A percentile compares a stretch with the other conserved stretches of the same genome.
Evolutionary conservation across 2,888 invertebrate genomes (phyloP).

Genomic region (Molorchus minor): DNA sequence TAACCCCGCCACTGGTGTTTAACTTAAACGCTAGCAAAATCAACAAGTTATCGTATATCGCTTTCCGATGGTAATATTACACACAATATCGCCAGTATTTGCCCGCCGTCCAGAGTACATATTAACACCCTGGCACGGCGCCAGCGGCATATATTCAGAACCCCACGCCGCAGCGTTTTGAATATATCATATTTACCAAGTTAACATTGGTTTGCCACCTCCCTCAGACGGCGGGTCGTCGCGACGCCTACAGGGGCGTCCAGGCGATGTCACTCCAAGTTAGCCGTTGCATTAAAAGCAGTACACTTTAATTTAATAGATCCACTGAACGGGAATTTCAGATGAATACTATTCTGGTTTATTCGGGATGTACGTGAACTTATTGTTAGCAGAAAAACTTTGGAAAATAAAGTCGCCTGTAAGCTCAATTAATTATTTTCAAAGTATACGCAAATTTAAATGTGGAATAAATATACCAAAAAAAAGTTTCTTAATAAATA

Average conservation of each 20-base stretch:
- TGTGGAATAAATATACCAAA: no score
- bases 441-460: no score
- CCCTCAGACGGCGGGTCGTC: conserved; percentile 36
- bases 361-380: no score
- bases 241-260: conserved; percentile 43
- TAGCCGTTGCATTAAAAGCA: conserved; percentile 49
- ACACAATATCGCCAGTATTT: conserved; percentile 1
- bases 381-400: no score
- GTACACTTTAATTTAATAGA: conserved; percentile 54
- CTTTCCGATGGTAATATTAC: conserved; percentile 33
- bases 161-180: no score
- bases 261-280: conserved; percentile 48
- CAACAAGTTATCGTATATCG: no score
- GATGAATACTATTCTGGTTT: conserved; percentile 18
- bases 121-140: conserved; percentile 56
- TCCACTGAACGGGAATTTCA: conserved; percentile 46
- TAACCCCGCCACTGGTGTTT: no score
- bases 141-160: no score
- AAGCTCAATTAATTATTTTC: no score
- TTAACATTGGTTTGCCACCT: conserved; percentile 57
- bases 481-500: no score
- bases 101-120: conserved; percentile 47
- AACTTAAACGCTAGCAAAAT: no score
- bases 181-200: conserved; percentile 60
- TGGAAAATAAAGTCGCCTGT: no score